Evolutionary conservation across 2,888 invertebrate species (phyloP).

Genomic region (Andricus curvator): DNA sequence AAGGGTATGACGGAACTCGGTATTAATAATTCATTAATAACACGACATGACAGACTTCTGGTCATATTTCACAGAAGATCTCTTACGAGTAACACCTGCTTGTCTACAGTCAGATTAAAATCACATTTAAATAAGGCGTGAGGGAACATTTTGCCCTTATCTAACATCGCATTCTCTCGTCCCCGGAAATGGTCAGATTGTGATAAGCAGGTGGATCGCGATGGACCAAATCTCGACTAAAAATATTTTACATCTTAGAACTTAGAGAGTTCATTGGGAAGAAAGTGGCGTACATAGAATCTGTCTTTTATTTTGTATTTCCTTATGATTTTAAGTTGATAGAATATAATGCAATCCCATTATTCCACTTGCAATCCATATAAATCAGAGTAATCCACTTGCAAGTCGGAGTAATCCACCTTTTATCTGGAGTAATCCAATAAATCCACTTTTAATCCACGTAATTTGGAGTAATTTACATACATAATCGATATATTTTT

Average conservation of each 20-base stretch:
- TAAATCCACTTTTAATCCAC: too few relatives aligned
- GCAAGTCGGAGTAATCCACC: too few relatives aligned
- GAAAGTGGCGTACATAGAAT: too few relatives aligned
- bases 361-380: too few relatives aligned
- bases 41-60: neutral
- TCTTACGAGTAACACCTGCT: conserved; percentile 31
- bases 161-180: conserved; percentile 6
- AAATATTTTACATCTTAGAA: neutral
- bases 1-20: neutral
- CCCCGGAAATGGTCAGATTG: conserved; percentile 8
- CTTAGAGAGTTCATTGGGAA: neutral
- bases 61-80: neutral
- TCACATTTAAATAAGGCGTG: conserved; percentile 36
- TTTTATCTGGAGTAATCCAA: too few relatives aligned
- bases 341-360: too few relatives aligned
- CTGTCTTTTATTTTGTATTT: too few relatives aligned
- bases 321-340: too few relatives aligned
- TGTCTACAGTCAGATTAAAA: conserved; percentile 32
- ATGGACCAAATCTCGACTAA: conserved; percentile 23
- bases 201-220: neutral
- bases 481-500: too few relatives aligned
- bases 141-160: conserved; percentile 27
- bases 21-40: conserved; percentile 12
- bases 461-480: too few relatives aligned
- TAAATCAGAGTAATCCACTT: too few relatives aligned